Percentiles rank a stretch among this genome's conserved stretches.
Evolutionary conservation across 2,113 vertebrate genomes (phyloP).

Genomic region (Marmota flaviventris): DNA sequence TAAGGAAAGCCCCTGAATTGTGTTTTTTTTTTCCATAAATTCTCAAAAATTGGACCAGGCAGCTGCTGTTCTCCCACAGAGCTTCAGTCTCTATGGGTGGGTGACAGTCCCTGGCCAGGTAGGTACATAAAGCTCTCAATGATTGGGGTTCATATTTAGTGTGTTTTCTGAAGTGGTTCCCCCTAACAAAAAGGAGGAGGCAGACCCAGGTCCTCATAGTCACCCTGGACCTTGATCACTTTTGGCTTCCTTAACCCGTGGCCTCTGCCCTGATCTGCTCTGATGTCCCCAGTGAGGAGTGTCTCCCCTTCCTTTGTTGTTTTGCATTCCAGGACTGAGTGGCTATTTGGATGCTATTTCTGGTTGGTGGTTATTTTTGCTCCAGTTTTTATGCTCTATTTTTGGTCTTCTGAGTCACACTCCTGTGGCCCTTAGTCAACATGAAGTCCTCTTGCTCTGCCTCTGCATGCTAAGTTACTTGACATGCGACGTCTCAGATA

Average conservation of each 20-base stretch:
- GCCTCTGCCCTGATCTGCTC: not conserved
- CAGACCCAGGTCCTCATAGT: not conserved
- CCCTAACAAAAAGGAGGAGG: not conserved
- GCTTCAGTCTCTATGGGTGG: no score
- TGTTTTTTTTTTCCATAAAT: no score
- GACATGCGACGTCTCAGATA: not conserved
- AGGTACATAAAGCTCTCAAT: no score
- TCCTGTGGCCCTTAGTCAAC: not conserved
- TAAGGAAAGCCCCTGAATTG: no score
- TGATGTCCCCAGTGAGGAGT: no score
- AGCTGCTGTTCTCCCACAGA: no score
- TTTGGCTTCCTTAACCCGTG: not conserved
- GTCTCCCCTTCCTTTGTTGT: not conserved
- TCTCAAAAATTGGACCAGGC: no score
- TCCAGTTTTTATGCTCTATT: not conserved
- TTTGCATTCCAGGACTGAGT: not conserved
- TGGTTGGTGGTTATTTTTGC: not conserved
- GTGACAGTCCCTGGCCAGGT: no score
- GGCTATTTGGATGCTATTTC: not conserved
- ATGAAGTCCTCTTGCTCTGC: not conserved
- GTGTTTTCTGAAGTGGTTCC: no score
- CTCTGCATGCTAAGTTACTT: not conserved
- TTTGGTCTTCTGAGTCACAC: not conserved
- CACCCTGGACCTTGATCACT: not conserved
- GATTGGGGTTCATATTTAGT: no score